Percentiles rank a stretch among this genome's conserved stretches.
Conservation (phyloP, 2,888 invertebrate species). For the Patella ulyssiponensis region DNA sequence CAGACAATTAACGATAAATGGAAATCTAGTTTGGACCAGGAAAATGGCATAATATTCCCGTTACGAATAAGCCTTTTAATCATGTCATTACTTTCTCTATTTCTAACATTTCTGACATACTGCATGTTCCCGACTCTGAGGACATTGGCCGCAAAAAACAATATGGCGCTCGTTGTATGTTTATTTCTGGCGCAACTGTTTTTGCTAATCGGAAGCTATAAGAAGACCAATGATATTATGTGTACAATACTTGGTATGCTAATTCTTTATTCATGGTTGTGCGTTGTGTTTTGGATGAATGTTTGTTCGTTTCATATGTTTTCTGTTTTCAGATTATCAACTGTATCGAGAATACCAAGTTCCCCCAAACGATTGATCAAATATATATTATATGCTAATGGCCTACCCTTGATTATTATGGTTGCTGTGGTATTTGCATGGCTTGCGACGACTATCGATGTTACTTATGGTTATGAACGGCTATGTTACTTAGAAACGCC, state of each 20-base stretch:
- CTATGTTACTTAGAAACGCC: constrained; percentile 36
- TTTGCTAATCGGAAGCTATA: constrained; percentile 31
- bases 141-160: constrained; percentile 44
- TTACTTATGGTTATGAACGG: constrained; percentile 11
- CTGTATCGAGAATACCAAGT: constrained; percentile 10
- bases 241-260: constrained; percentile 40
- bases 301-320: constrained; percentile 48
- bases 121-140: constrained; percentile 36
- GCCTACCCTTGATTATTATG: background rate
- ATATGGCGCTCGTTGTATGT: constrained; percentile 39
- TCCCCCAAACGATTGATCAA: constrained; percentile 7
- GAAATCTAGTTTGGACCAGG: no score
- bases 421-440: constrained; percentile 2
- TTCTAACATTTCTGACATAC: constrained; percentile 41
- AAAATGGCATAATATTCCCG: no score
- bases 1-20: background rate
- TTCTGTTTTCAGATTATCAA: constrained; percentile 34
- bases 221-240: background rate
- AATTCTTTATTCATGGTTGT: constrained; percentile 45
- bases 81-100: constrained; percentile 34
- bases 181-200: constrained; percentile 39
- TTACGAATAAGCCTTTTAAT: no score
- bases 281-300: constrained; percentile 38
- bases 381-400: constrained; percentile 22
- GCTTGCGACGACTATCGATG: background rate